Base-by-base conservation (phyloP, 2,797 vertebrate species). In the Gambelia wislizenii region DNA sequence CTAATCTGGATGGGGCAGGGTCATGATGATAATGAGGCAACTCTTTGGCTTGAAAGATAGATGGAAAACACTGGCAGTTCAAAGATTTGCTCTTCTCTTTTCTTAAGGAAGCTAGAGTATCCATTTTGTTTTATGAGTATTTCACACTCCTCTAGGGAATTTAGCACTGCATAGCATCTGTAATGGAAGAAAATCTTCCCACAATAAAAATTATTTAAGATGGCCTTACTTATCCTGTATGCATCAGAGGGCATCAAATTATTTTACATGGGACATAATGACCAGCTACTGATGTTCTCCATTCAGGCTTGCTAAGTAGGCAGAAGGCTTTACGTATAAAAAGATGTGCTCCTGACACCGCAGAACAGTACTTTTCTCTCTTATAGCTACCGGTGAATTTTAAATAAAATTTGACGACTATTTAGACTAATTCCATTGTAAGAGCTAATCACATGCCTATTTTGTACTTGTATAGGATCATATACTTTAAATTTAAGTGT, bases 161-260 rank as follows among this genome's bases (percentile, higher is more conserved):
- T 96, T 95, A 95, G 47, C 92, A 94, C 93, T 74, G 94, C 95
- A 93, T 92, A 94, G 95, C 93, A 92, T 92, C 87, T 87, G 91
- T 95, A 95, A 95, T 95, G 93, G 93, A 94, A 95, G 92, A 93
- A 82, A 86, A 95, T 94, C 93, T 83, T 95, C 94, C 92, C 95
- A 95, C 93, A 94, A 95, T 96, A 95, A 95, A 96, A 95, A 95
- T 94, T 96, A 96, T 95, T 96, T 96, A 95, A 96, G 93, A 96
- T 91, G 84, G 77, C 87, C 92, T 96, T 96, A 94, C 85, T 96
- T 94, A 95, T 89, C 77, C 88, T 91, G 92, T 91, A 96, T 93
- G 84, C 95, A 96, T 90, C 92, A 93, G 88, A 95, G 84, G 91
- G 39, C 94, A 95, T 88, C 90, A 95, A 95, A 95, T 91, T 96